Evolutionary conservation across 2,888 invertebrate species (phyloP).

Genomic region (Drosophila melanosoma): DNA sequence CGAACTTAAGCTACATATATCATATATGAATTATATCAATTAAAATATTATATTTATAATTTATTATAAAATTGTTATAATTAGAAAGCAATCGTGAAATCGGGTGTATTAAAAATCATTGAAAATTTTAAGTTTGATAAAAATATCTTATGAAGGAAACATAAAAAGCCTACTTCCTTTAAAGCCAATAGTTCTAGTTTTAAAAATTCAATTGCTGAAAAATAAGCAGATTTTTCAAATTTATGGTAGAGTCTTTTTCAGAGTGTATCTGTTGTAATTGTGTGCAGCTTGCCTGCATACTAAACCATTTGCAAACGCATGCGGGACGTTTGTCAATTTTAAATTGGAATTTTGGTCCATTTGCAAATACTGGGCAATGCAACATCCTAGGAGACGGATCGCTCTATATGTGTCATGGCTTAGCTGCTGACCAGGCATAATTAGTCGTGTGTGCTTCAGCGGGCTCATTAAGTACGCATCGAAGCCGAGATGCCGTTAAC

Average conservation of each 20-base stretch:
- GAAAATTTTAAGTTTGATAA: neutral
- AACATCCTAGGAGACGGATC: conserved; percentile 17
- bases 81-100: neutral
- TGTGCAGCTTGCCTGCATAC: conserved; percentile 41
- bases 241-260: neutral
- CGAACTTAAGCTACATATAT: neutral
- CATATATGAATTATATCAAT: too few relatives aligned
- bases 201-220: neutral
- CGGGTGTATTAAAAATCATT: neutral
- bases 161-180: neutral
- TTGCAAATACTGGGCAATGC: conserved; percentile 31
- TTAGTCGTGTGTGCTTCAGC: conserved; percentile 42
- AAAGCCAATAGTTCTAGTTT: neutral
- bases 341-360: conserved; percentile 56
- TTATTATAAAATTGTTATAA: neutral
- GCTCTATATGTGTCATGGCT: conserved; percentile 8
- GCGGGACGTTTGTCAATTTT: conserved; percentile 54
- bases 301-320: conserved; percentile 7
- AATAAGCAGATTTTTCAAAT: neutral
- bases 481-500: conserved; percentile 35
- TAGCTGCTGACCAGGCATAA: conserved; percentile 56
- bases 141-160: neutral
- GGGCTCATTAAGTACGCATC: conserved; percentile 62
- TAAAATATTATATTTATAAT: neutral
- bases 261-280: conserved; percentile 43